These are phyloP conservation scores for Orthonyx spaldingii DNA, from an alignment of 2,113 vertebrate genomes.

Conservation along the genomic window DNA sequence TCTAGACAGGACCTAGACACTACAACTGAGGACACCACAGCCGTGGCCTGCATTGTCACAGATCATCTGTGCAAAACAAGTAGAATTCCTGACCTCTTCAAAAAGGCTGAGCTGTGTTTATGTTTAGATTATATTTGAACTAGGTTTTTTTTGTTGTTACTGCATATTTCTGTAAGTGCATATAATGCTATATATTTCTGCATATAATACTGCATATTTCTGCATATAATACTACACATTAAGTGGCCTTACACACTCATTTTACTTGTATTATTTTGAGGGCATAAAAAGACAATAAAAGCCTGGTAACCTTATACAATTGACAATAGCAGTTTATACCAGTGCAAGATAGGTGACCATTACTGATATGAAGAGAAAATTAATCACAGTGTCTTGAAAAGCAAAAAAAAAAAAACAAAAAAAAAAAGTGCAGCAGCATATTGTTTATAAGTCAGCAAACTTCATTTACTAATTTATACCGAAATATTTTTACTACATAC, in stretches of 20 bases:
- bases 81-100: background rate
- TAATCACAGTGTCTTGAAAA: background rate
- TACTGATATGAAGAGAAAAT: background rate
- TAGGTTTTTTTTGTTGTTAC: background rate
- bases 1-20: background rate
- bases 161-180: background rate
- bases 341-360: background rate
- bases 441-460: slow-evolving; percentile 1
- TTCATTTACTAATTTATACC: slow-evolving; percentile 39
- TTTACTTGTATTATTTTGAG: background rate
- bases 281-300: background rate
- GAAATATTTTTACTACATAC: background rate
- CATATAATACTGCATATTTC: background rate
- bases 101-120: background rate
- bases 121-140: background rate
- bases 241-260: background rate
- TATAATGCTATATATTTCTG: background rate
- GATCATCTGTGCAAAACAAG: background rate
- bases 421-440: background rate
- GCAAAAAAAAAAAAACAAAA: background rate
- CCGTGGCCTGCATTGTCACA: background rate
- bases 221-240: background rate
- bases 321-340: background rate
- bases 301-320: background rate
- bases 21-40: background rate